phyloP scores from a whole-genome alignment of 1,140 invertebrate species.

The Trichonephila inaurata region DNA sequence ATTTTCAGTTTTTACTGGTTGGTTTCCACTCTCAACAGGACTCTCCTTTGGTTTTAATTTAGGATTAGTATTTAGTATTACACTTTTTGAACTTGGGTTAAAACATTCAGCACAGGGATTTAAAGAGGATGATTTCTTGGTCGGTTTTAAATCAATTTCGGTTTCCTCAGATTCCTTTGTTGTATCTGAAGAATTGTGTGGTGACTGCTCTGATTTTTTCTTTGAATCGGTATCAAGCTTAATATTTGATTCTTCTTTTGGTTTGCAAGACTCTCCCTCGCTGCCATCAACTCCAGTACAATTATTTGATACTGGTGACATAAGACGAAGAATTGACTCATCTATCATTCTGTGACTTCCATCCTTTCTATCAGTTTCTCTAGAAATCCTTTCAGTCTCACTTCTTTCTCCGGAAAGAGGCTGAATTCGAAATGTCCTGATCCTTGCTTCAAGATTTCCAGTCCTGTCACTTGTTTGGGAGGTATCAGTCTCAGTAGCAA shows the following conservation, averaged over 20 bases:
- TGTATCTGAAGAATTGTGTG: background rate
- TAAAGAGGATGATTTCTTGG: background rate
- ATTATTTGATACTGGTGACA: background rate
- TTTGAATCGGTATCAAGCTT: background rate
- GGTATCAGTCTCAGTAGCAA: background rate
- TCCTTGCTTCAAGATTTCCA: background rate
- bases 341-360: background rate
- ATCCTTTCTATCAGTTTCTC: background rate
- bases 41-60: background rate
- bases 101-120: constrained; percentile 1
- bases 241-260: too few species aligned
- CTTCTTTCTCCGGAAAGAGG: background rate
- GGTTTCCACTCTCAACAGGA: background rate
- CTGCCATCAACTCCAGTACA: background rate
- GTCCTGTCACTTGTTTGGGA: background rate
- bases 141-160: background rate
- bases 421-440: background rate
- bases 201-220: background rate
- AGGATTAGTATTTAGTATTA: background rate
- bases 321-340: background rate
- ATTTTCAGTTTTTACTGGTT: background rate
- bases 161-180: background rate
- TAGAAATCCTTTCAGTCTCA: background rate
- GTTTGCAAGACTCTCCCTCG: too few species aligned
- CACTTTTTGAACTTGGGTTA: background rate